Evolutionary conservation across 30 jellyfish, hydroid and myxozoan species (phyloP).

Genomic region (Turritopsis dohrnii): DNA sequence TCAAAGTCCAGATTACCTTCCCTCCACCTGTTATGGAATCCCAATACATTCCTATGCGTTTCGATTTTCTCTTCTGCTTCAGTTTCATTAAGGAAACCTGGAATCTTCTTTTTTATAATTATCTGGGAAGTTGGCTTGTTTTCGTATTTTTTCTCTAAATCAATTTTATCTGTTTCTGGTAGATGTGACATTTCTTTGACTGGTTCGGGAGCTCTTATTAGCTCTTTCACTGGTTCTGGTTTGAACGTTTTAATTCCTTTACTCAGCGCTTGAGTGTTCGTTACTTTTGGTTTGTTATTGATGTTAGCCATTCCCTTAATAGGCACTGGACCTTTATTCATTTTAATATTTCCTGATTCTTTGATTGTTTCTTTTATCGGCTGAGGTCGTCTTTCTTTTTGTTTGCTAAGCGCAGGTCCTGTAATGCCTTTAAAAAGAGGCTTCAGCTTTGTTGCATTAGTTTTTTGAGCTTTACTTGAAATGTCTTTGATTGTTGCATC

Average conservation of each 20-base stretch:
- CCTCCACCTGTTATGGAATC: not conserved
- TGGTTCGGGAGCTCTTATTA: not conserved
- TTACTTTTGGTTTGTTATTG: not conserved
- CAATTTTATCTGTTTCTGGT: not conserved
- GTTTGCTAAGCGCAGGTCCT: not conserved
- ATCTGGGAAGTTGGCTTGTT: not conserved
- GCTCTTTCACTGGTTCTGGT: not conserved
- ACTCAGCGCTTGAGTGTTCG: not conserved
- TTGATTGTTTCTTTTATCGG: not conserved
- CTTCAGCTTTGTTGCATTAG: not conserved
- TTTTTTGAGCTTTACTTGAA: not conserved
- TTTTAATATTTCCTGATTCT: not conserved
- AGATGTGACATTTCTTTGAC: not conserved
- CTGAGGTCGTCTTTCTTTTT: not conserved
- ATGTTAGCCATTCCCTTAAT: not conserved
- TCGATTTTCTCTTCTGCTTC: conserved; percentile 12
- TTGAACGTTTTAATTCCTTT: not conserved
- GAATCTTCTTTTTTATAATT: not conserved
- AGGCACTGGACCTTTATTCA: not conserved
- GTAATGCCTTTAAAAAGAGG: not conserved
- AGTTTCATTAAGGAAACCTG: conserved; percentile 9
- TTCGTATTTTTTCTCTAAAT: not conserved
- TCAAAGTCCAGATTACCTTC: not conserved
- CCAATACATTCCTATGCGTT: not conserved
- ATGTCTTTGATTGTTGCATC: not conserved